phyloP scores from a whole-genome alignment of 1,140 invertebrate genomes.

The Cepaea nemoralis region DNA sequence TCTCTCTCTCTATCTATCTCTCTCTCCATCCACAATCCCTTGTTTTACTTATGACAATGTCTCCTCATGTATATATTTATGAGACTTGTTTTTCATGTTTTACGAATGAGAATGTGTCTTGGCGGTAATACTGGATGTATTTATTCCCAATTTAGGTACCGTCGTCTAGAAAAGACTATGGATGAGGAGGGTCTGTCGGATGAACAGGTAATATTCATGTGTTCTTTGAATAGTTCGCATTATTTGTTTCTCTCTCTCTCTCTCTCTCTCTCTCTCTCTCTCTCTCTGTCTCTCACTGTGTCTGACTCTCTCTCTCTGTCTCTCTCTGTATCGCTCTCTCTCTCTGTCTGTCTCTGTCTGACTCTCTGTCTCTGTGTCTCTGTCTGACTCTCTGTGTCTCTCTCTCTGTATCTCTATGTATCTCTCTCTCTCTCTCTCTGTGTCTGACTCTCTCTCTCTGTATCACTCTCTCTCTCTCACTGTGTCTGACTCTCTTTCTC shows the following conservation, averaged over 20 bases:
- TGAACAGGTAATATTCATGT: constrained; percentile 69
- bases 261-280: neutral
- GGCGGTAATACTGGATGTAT: too few species aligned
- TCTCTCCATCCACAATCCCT: too few species aligned
- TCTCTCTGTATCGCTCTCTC: too few species aligned
- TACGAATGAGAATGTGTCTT: too few species aligned
- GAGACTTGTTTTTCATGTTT: neutral
- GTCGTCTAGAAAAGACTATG: constrained; percentile 92
- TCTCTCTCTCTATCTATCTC: too few species aligned
- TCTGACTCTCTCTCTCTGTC: neutral
- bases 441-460: too few species aligned
- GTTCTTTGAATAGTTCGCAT: too few species aligned
- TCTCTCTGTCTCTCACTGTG: neutral
- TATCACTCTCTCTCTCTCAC: constrained; percentile 14
- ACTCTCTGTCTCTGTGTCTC: neutral
- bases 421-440: too few species aligned
- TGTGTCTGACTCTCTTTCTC: too few species aligned
- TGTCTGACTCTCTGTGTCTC: neutral
- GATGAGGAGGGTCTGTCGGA: constrained; percentile 85
- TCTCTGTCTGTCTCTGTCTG: neutral
- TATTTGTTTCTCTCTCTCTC: neutral
- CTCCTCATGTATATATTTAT: constrained; percentile 52
- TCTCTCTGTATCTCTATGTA: too few species aligned
- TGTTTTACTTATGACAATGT: neutral
- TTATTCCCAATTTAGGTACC: constrained; percentile 77